A percentile compares a stretch with the other conserved stretches of the same genome.
Evolutionary conservation across 1,140 invertebrate genomes (phyloP).

Genomic region (Episyrphus balteatus): DNA sequence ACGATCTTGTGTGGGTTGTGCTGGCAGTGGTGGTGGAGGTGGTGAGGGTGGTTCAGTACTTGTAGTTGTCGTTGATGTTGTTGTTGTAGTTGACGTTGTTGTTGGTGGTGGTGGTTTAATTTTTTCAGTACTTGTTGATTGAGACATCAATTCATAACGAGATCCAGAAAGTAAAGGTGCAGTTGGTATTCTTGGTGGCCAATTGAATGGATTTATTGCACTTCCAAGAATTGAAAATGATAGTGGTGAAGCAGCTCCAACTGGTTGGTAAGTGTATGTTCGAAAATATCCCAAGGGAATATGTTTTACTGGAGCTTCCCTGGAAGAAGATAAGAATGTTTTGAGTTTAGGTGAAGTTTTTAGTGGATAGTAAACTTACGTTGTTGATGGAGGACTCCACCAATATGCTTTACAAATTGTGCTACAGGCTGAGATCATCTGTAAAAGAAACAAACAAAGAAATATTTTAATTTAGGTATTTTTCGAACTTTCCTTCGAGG

Average conservation of each 20-base stretch:
- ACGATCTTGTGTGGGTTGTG: conserved; percentile 4
- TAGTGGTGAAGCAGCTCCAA: conserved; percentile 4
- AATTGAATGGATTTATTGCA: conserved; percentile 11
- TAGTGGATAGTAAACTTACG: too few species aligned
- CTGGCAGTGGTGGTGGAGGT: conserved; percentile 12
- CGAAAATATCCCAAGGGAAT: conserved; percentile 33
- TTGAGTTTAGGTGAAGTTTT: too few species aligned
- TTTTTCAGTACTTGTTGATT: too few species aligned
- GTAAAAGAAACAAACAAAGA: too few species aligned
- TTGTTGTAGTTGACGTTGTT: conserved; percentile 12
- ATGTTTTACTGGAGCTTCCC: conserved; percentile 26
- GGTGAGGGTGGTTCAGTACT: conserved; percentile 11
- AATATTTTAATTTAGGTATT: too few species aligned
- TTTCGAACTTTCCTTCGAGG: too few species aligned
- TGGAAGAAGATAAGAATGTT: conserved; percentile 3
- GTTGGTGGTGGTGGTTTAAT: conserved; percentile 5
- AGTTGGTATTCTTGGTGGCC: conserved; percentile 5
- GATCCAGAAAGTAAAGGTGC: conserved; percentile 15
- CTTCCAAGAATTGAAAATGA: too few species aligned
- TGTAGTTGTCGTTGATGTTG: conserved; percentile 19
- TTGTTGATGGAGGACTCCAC: too few species aligned
- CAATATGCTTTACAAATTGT: too few species aligned
- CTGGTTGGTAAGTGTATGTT: conserved; percentile 29
- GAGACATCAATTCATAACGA: conserved; percentile 13
- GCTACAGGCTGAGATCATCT: too few species aligned